Base-by-base conservation (phyloP, 2,113 vertebrate species). In the Hemibagrus wyckioides region DNA sequence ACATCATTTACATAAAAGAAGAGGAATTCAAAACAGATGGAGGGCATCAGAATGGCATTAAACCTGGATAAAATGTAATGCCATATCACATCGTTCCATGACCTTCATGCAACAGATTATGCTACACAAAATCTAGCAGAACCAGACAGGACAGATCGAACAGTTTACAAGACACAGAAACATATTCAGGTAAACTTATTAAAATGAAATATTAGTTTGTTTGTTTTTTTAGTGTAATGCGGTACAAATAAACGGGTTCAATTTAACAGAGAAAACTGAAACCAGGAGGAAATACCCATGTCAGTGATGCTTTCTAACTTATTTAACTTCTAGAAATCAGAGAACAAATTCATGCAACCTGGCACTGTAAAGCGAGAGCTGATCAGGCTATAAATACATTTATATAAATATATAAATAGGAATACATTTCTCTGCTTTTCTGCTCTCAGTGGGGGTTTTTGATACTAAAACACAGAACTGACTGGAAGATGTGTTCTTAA, bases 41-140 rank as follows among this genome's bases (percentile, higher is more conserved):
- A 63, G 50, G 41, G 63, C 86, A 86, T 77, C 69, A 7, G 73
- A 48, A 87, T 87, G 84, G 81, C 80, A 88, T 88, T 84, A 76
- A n/a, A 75, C 61, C 86, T 86, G 73, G 36, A 82, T 71, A 84
- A 83, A 86, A 86, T 86, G 86, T 87, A 89, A 89, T 87, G 89
- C 89, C 89, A 89, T 89, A 86, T 80, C 73, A 85, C 71, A 86
- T 52, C 33, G 73, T 77, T 67, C 5, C 44, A 89, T 61, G 4
- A 67, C 75, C 21, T n/a, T 13, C 85, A 86, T 86, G 85, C 85
- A 80, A 80, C 30, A 14, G 48, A 21, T 30, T 54, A 50, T 15
- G 67, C 59, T 54, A 86, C 11, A 86, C 84, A 81, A 52, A 76
- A 59, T 39, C 28, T 13, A 39, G 30, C 69, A 52, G 61, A 80